Conservation (phyloP, 2,888 invertebrate species). For the Hartigia nigra region DNA sequence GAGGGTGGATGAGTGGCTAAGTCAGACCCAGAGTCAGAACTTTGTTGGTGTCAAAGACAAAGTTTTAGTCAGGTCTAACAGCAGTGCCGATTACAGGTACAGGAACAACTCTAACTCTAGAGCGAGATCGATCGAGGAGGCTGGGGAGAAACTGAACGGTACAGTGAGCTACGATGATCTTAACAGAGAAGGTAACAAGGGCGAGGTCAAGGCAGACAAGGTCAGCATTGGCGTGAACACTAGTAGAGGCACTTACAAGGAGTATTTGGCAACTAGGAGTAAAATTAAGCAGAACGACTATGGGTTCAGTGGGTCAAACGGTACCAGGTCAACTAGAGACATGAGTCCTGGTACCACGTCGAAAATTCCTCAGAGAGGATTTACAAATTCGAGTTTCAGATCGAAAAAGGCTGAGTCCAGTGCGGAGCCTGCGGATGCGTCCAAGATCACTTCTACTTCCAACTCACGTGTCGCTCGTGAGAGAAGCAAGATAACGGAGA, state of each 20-base stretch:
- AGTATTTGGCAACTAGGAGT: slow-evolving; percentile 41
- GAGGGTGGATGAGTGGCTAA: slow-evolving; percentile 57
- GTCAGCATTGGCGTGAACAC: slow-evolving; percentile 43
- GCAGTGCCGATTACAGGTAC: slow-evolving; percentile 51
- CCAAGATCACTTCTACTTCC: neutral
- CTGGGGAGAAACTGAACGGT: slow-evolving; percentile 44
- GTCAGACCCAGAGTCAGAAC: slow-evolving; percentile 52
- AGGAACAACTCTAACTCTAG: slow-evolving; percentile 45
- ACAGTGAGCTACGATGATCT: slow-evolving; percentile 56
- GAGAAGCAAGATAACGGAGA: neutral
- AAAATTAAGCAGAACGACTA: slow-evolving; percentile 41
- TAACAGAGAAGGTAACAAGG: slow-evolving; percentile 36
- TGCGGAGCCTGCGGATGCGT: neutral
- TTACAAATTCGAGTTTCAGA: slow-evolving; percentile 10
- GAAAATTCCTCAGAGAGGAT: slow-evolving; percentile 48
- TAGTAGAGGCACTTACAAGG: slow-evolving; percentile 48
- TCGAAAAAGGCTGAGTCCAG: slow-evolving; percentile 6
- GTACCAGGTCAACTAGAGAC: slow-evolving; percentile 20
- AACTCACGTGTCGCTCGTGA: neutral
- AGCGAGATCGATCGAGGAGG: slow-evolving; percentile 45
- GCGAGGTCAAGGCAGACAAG: slow-evolving; percentile 37
- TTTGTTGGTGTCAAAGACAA: slow-evolving; percentile 36
- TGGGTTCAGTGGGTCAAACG: slow-evolving; percentile 34
- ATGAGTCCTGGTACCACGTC: slow-evolving; percentile 22
- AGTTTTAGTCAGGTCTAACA: slow-evolving; percentile 47